These are phyloP conservation scores for Orchesellides sinensis DNA, from an alignment of 2,888 invertebrate genomes.

Conservation along the genomic window DNA sequence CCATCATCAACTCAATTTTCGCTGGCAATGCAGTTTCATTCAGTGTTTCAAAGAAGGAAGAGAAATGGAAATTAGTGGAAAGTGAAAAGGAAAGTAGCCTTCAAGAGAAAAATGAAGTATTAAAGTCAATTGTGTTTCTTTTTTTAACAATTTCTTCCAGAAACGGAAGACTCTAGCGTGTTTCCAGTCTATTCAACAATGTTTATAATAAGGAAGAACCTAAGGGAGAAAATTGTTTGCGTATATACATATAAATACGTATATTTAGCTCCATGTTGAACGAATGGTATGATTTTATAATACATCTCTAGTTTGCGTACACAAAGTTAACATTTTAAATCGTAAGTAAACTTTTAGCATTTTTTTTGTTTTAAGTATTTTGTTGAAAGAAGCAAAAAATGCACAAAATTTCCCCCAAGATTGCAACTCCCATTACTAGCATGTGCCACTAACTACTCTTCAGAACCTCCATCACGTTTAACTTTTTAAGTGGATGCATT, in stretches of 20 bases:
- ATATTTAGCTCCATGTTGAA: too few species aligned
- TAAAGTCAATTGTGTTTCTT: background rate
- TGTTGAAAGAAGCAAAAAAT: conserved; percentile 16
- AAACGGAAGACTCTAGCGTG: too few species aligned
- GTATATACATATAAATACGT: too few species aligned
- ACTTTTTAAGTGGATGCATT: conserved; percentile 32
- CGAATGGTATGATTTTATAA: too few species aligned
- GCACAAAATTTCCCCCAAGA: conserved; percentile 8
- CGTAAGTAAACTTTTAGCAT: too few species aligned
- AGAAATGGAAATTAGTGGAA: background rate
- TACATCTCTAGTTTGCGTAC: too few species aligned
- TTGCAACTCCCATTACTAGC: conserved; percentile 23
- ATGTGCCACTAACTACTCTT: conserved; percentile 20
- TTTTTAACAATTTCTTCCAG: too few species aligned
- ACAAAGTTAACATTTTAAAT: too few species aligned
- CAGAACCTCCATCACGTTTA: background rate
- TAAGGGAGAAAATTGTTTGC: too few species aligned
- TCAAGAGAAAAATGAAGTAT: background rate
- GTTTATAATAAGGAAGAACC: too few species aligned
- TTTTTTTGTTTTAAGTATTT: conserved; percentile 25
- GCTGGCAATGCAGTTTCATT: background rate
- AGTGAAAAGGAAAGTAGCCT: background rate
- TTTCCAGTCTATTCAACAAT: too few species aligned
- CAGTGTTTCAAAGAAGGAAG: background rate
- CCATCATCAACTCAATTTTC: conserved; percentile 8